A percentile compares a stretch with the other conserved stretches of the same genome.
Evolutionary conservation across 2,797 vertebrate genomes (phyloP).

Genomic region (Takifugu rubripes): DNA sequence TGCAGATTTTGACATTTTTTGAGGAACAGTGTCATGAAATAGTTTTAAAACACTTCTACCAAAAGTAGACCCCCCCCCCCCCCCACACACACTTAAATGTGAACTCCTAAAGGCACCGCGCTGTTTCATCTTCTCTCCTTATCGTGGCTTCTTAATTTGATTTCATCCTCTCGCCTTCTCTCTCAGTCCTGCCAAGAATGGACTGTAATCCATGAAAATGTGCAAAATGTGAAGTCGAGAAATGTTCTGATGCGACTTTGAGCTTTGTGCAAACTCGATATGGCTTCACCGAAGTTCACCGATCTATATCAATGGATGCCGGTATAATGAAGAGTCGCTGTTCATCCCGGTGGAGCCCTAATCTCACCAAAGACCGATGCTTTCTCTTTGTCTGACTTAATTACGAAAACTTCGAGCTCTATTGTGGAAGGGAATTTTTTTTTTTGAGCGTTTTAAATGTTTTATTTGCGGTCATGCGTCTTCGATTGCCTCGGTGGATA

Average conservation of each 20-base stretch:
- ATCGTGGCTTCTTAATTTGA: constrained; percentile 10
- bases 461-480: constrained; percentile 31
- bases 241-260: constrained; percentile 38
- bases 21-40: not conserved
- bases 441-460: constrained; percentile 11
- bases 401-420: constrained; percentile 18
- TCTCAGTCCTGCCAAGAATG: not conserved
- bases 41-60: not conserved
- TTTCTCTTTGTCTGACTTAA: constrained; percentile 17
- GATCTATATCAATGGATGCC: constrained; percentile 49
- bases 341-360: constrained; percentile 28
- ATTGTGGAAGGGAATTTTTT: constrained; percentile 9
- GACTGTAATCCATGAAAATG: constrained; percentile 13
- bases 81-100: constrained; percentile 8
- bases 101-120: constrained; percentile 5
- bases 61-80: not conserved
- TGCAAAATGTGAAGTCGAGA: constrained; percentile 17
- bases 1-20: constrained; percentile 1
- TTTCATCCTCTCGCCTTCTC: constrained; percentile 20
- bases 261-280: constrained; percentile 22
- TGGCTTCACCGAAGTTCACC: constrained; percentile 25
- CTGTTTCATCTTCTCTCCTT: not conserved
- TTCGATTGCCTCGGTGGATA: constrained; percentile 41
- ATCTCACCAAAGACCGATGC: constrained; percentile 8
- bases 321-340: constrained; percentile 48